A percentile compares a stretch with the other conserved stretches of the same genome.
phyloP scores from a whole-genome alignment of 2,888 invertebrate genomes.

The Drosophila emarginata region DNA sequence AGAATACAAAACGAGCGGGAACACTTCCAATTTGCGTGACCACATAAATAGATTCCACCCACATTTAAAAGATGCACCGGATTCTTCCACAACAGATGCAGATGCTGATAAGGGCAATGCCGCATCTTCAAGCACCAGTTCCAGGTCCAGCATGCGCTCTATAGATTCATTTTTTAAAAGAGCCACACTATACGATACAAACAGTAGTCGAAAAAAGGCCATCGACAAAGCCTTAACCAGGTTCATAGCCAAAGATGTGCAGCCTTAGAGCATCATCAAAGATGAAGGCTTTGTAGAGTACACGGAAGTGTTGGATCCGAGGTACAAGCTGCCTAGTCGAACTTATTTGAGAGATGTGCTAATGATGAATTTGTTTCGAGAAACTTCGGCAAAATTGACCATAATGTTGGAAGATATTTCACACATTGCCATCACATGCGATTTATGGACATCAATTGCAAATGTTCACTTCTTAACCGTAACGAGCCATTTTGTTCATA shows the following conservation, averaged over 20 bases:
- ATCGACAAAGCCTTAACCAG: not conserved
- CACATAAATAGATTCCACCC: too few relatives aligned
- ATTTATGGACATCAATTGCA: too few relatives aligned
- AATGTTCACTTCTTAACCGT: too few relatives aligned
- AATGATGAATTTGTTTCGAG: not conserved
- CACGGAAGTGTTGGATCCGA: not conserved
- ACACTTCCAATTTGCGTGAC: too few relatives aligned
- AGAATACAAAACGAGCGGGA: too few relatives aligned
- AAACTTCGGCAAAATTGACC: not conserved
- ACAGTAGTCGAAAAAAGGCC: not conserved
- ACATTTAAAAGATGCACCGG: too few relatives aligned
- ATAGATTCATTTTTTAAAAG: not conserved
- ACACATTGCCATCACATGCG: too few relatives aligned
- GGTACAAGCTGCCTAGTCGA: not conserved
- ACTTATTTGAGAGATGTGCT: not conserved
- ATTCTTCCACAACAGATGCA: too few relatives aligned
- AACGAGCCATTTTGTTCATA: too few relatives aligned
- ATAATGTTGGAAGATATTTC: too few relatives aligned
- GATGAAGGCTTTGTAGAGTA: not conserved
- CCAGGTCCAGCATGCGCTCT: not conserved
- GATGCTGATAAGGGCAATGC: too few relatives aligned
- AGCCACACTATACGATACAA: not conserved
- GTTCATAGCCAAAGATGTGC: not conserved
- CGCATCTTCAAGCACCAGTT: too few relatives aligned
- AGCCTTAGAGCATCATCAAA: not conserved